These are phyloP conservation scores for Troides helena DNA, from an alignment of 2,888 invertebrate genomes.

Conservation along the genomic window DNA sequence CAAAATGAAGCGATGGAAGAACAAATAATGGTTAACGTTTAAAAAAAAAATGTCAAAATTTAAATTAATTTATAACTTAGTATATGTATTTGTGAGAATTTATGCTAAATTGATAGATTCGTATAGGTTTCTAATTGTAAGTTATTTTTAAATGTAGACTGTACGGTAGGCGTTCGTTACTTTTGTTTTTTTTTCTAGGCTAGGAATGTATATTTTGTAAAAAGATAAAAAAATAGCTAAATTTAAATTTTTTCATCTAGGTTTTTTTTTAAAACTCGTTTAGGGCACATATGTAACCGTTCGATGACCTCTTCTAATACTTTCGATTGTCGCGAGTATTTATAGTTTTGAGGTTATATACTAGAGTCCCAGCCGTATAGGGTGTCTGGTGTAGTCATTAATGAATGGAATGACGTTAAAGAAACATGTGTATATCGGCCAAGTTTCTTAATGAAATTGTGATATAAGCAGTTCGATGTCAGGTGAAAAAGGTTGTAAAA, in stretches of 20 bases:
- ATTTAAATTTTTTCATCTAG: conserved; percentile 12
- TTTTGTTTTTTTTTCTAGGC: conserved; percentile 20
- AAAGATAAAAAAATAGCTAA: conserved; percentile 15
- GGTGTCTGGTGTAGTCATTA: neutral
- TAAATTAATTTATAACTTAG: neutral
- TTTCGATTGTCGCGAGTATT: neutral
- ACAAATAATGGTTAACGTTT: conserved; percentile 12
- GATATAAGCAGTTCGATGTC: conserved; percentile 42
- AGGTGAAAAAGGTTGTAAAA: conserved; percentile 42
- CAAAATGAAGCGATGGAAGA: conserved; percentile 15
- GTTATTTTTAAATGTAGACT: conserved; percentile 19
- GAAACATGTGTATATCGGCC: conserved; percentile 41
- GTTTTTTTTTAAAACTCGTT: conserved; percentile 13
- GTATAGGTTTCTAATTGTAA: conserved; percentile 11
- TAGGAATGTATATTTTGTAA: conserved; percentile 30
- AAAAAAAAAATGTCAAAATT: neutral
- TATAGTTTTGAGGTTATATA: neutral
- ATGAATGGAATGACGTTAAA: conserved; percentile 8
- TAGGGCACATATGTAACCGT: neutral
- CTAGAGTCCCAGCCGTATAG: neutral
- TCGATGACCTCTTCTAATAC: conserved; percentile 4
- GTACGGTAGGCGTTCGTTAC: conserved; percentile 21
- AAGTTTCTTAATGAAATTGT: conserved; percentile 51
- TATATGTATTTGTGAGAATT: neutral
- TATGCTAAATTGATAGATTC: conserved; percentile 1